A percentile compares a stretch with the other conserved stretches of the same genome.
Evolutionary conservation across 2,797 vertebrate genomes (phyloP).

Genomic region (Bradypodion ventrale): DNA sequence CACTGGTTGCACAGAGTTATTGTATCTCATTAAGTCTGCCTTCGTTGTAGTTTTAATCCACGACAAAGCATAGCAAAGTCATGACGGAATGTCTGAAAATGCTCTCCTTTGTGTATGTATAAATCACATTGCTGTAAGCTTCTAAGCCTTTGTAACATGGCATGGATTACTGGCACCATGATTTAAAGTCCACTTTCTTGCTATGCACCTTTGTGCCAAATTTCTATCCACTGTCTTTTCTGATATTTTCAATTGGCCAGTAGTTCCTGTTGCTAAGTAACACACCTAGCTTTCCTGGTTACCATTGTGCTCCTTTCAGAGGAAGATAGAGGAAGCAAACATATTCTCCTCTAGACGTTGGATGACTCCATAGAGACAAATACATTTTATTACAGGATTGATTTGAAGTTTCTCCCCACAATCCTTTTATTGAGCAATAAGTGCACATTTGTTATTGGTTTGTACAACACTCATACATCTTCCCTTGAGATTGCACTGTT

Average conservation of each 20-base stretch:
- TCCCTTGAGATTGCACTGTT: neutral
- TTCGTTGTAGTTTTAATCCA: neutral
- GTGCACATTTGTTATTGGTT: conserved; percentile 15
- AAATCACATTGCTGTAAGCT: neutral
- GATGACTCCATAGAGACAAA: conserved; percentile 26
- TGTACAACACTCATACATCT: conserved; percentile 7
- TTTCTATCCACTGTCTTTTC: conserved; percentile 43
- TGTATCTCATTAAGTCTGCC: neutral
- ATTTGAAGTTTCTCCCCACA: neutral
- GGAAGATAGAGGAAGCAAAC: conserved; percentile 46
- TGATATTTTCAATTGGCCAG: conserved; percentile 52
- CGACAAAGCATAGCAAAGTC: conserved; percentile 6
- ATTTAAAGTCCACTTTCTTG: conserved; percentile 30
- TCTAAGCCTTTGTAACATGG: conserved; percentile 1
- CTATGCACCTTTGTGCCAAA: conserved; percentile 46
- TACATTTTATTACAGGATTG: neutral
- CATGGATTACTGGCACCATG: conserved; percentile 15
- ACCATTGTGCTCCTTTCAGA: conserved; percentile 51
- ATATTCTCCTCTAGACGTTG: conserved; percentile 11
- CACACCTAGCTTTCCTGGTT: conserved; percentile 46
- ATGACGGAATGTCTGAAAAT: neutral
- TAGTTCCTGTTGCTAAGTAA: conserved; percentile 64
- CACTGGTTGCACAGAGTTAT: neutral
- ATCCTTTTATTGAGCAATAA: conserved; percentile 17
- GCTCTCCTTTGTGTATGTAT: neutral